Evolutionary conservation across 2,797 vertebrate genomes (phyloP).

Genomic region (Chrysocyon brachyurus): DNA sequence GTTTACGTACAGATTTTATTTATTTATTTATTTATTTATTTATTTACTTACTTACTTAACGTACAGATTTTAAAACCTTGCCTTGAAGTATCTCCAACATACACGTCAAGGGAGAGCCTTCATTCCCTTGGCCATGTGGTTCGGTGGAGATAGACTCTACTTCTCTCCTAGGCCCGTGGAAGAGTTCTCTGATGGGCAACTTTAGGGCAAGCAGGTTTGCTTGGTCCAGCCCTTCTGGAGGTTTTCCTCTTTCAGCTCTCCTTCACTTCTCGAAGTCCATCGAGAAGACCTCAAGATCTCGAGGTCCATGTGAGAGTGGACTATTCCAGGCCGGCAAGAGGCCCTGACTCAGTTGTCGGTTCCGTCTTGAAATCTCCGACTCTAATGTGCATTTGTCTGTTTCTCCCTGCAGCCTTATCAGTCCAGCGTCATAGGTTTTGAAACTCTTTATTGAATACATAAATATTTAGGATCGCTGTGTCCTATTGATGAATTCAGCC

Average conservation of each 20-base stretch:
- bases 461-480: neutral
- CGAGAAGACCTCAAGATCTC: neutral
- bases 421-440: neutral
- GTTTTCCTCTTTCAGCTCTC: neutral
- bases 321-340: conserved; percentile 87
- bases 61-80: neutral
- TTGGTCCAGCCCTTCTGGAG: neutral
- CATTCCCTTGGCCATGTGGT: neutral
- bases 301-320: conserved; percentile 50
- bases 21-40: too few relatives aligned
- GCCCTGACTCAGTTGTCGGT: conserved; percentile 78
- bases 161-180: neutral
- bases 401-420: neutral
- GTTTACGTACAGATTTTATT: neutral
- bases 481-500: neutral
- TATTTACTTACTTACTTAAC: neutral
- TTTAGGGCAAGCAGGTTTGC: neutral
- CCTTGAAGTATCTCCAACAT: neutral
- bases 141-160: neutral
- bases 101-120: neutral
- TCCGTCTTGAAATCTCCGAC: conserved; percentile 66
- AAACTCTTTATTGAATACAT: neutral
- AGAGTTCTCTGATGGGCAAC: neutral
- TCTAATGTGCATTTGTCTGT: neutral
- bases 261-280: neutral